phyloP scores from a whole-genome alignment of 1,140 invertebrate genomes.

The Zaprionus vittiger region DNA sequence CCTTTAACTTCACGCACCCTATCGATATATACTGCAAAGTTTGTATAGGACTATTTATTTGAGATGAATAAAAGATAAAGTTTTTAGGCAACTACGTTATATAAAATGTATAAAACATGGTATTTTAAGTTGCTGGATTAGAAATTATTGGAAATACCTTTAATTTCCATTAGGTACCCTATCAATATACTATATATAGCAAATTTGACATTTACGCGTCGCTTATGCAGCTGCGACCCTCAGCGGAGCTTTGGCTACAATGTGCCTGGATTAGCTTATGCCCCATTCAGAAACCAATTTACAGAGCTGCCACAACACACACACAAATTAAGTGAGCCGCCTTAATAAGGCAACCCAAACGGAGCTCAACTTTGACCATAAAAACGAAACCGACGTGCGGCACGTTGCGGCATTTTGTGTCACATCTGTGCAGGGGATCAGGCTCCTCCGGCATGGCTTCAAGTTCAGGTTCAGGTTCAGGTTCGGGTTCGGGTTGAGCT shows the following conservation, averaged over 20 bases:
- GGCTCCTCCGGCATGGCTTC: neutral
- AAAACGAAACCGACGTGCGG: conserved; percentile 37
- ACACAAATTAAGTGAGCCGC: neutral
- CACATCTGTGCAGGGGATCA: conserved; percentile 52
- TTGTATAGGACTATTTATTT: too few species aligned
- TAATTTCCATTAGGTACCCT: neutral
- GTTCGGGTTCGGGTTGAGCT: neutral
- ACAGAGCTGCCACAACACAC: conserved; percentile 15
- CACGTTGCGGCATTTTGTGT: conserved; percentile 40
- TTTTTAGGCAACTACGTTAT: too few species aligned
- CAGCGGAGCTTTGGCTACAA: conserved; percentile 31
- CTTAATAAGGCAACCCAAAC: conserved; percentile 26
- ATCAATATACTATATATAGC: conserved; percentile 8
- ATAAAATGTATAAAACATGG: too few species aligned
- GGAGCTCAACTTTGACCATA: conserved; percentile 59
- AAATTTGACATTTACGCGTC: neutral
- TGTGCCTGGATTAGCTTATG: conserved; percentile 39
- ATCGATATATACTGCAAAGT: neutral
- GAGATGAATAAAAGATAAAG: too few species aligned
- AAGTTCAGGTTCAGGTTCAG: neutral
- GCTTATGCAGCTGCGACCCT: conserved; percentile 18
- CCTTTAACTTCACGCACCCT: neutral
- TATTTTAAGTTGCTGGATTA: neutral
- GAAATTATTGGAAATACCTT: neutral
- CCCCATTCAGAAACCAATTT: conserved; percentile 37